These are phyloP conservation scores for Drosophila littoralis DNA, from an alignment of 1,140 invertebrate genomes.

Conservation along the genomic window DNA sequence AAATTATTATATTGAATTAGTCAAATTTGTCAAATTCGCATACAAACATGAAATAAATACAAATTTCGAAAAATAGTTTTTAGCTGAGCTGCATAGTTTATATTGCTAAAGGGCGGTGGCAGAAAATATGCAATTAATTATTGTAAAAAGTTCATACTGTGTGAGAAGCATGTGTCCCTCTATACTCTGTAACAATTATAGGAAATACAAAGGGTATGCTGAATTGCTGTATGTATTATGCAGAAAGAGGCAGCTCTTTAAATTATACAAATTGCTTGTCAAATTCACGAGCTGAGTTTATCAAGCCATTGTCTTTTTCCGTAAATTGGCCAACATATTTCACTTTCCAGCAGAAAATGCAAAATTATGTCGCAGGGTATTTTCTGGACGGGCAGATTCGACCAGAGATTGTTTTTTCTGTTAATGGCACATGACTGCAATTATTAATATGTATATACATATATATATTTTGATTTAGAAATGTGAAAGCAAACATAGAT, in stretches of 20 bases:
- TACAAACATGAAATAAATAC: neutral
- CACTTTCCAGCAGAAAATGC: too few relatives aligned
- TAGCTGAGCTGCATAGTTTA: neutral
- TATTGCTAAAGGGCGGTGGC: neutral
- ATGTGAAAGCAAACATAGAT: constrained; percentile 24
- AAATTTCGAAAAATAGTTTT: neutral
- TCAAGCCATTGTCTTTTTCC: too few relatives aligned
- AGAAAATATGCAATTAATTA: neutral
- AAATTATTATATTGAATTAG: neutral
- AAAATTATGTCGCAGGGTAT: neutral
- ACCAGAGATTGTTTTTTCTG: neutral
- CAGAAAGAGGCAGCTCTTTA: too few relatives aligned
- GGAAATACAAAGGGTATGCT: too few relatives aligned
- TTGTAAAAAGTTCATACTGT: neutral
- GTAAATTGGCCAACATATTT: too few relatives aligned
- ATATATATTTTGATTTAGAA: constrained; percentile 41
- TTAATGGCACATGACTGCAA: constrained; percentile 13
- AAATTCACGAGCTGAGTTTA: too few relatives aligned
- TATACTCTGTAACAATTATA: neutral
- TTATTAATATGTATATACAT: constrained; percentile 8
- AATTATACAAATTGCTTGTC: too few relatives aligned
- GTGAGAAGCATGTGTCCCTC: neutral
- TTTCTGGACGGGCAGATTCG: neutral
- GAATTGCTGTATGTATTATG: too few relatives aligned
- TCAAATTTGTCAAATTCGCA: neutral